Percentiles rank a stretch among this genome's conserved stretches.
These are phyloP conservation scores for Eudyptes chrysolophus DNA, from an alignment of 2,113 vertebrate species.

Conservation along the genomic window DNA sequence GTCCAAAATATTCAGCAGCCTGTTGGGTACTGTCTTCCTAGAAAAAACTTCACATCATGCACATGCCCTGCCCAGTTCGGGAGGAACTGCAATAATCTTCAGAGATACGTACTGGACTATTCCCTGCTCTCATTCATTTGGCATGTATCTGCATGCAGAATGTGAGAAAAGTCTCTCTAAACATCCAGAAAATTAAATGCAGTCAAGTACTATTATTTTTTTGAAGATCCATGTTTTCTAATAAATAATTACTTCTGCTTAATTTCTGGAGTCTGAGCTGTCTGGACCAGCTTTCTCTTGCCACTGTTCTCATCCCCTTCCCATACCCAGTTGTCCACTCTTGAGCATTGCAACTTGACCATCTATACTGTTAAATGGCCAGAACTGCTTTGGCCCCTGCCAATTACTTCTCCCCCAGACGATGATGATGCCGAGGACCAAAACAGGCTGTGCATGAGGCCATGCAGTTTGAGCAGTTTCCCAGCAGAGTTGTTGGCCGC, in stretches of 20 bases:
- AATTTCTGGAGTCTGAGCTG: neutral
- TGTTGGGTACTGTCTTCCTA: neutral
- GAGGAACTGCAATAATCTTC: neutral
- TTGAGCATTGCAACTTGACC: neutral
- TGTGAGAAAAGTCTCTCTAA: neutral
- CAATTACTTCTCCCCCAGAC: neutral
- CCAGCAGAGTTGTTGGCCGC: accelerated
- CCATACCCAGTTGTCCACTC: neutral
- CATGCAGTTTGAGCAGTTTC: neutral
- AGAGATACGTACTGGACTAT: neutral
- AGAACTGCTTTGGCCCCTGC: neutral
- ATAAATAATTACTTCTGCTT: neutral
- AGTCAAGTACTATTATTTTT: neutral
- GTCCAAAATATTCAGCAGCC: neutral
- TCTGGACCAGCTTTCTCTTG: neutral
- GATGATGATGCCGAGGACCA: accelerated
- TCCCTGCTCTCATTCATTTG: neutral
- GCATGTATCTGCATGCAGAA: neutral
- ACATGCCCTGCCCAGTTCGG: neutral
- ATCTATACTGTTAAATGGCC: neutral
- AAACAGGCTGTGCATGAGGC: neutral
- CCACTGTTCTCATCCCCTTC: neutral
- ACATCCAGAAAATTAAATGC: neutral
- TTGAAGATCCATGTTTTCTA: neutral
- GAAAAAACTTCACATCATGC: neutral